These are phyloP conservation scores for Solea solea DNA, from an alignment of 2,113 vertebrate genomes.

Conservation along the genomic window DNA sequence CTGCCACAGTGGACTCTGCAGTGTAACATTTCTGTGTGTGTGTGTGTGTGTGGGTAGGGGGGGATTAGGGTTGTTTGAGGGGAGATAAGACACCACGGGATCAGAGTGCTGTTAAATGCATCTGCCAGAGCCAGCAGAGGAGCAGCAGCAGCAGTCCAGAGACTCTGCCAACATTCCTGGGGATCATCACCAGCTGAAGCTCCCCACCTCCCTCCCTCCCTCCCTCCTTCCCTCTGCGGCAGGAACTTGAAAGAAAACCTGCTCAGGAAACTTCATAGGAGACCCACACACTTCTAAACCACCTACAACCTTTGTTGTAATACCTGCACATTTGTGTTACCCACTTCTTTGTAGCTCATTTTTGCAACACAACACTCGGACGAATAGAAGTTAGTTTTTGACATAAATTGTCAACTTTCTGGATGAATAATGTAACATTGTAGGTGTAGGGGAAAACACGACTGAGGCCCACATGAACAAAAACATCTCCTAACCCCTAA, in stretches of 20 bases:
- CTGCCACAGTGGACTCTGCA: conserved; percentile 2
- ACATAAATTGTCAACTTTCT: no score
- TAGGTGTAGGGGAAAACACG: no score
- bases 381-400: no score
- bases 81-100: conserved; percentile 72
- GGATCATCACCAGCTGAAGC: conserved; percentile 46
- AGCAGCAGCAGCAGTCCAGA: conserved; percentile 37
- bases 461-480: no score
- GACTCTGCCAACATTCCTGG: conserved; percentile 69
- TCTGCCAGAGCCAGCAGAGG: conserved; percentile 62
- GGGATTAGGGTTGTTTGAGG: conserved; percentile 76
- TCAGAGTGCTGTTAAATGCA: conserved; percentile 73
- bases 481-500: no score
- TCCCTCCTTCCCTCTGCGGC: not conserved
- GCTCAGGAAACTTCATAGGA: conserved; percentile 16
- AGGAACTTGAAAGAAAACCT: conserved; percentile 21
- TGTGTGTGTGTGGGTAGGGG: conserved; percentile 48
- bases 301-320: not conserved
- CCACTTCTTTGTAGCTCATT: no score
- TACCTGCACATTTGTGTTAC: no score
- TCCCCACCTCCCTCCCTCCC: conserved; percentile 20
- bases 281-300: not conserved
- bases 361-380: no score
- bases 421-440: no score
- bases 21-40: no score